These are phyloP conservation scores for Helicoverpa armigera DNA, from an alignment of 1,140 invertebrate species.

Conservation along the genomic window DNA sequence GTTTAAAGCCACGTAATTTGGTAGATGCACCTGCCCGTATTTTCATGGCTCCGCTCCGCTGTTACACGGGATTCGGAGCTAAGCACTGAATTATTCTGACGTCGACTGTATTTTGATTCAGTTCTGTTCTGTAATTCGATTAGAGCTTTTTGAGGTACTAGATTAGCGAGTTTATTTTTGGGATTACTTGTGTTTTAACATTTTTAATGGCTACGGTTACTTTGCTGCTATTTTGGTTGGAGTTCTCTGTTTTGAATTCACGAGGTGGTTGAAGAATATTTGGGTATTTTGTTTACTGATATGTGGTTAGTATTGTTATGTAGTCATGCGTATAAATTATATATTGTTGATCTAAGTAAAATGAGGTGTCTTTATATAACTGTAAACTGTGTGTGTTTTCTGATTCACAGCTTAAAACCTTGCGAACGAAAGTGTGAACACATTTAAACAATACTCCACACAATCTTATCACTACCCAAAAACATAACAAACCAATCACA, in stretches of 20 bases:
- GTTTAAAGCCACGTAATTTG: constrained; percentile 58
- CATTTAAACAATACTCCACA: too few relatives aligned
- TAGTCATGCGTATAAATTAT: too few relatives aligned
- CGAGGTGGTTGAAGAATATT: neutral
- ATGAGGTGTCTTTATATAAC: too few relatives aligned
- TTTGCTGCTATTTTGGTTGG: neutral
- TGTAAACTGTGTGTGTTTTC: too few relatives aligned
- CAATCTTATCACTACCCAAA: too few relatives aligned
- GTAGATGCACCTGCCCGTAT: constrained; percentile 62
- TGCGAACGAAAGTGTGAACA: too few relatives aligned
- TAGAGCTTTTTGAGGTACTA: constrained; percentile 25
- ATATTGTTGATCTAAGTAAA: too few relatives aligned
- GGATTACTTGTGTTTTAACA: neutral
- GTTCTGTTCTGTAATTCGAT: constrained; percentile 29
- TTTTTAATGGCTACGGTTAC: neutral
- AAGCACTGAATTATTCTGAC: constrained; percentile 44
- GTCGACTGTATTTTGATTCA: constrained; percentile 46
- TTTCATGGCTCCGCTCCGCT: constrained; percentile 57
- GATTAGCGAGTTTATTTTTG: constrained; percentile 9
- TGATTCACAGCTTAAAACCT: too few relatives aligned
- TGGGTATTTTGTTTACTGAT: too few relatives aligned
- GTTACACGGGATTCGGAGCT: constrained; percentile 47
- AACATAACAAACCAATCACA: neutral
- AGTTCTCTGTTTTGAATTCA: neutral
- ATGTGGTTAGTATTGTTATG: too few relatives aligned